These are phyloP conservation scores for Hylia prasina DNA, from an alignment of 2,113 vertebrate genomes.

Conservation along the genomic window DNA sequence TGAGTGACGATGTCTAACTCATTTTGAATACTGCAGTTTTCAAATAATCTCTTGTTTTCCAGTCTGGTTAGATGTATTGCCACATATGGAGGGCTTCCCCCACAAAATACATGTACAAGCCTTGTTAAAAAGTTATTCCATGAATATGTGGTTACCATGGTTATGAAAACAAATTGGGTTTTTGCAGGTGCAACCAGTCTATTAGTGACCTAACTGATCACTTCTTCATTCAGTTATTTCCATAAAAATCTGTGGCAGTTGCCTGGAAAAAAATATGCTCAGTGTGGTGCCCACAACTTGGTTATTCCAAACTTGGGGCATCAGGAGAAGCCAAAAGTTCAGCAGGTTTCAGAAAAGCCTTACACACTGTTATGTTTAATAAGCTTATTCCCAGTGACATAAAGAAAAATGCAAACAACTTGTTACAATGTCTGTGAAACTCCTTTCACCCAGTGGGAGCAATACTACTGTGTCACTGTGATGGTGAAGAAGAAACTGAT, in stretches of 20 bases:
- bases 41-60: background rate
- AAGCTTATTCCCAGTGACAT: background rate
- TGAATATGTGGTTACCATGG: slow-evolving; percentile 11
- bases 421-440: background rate
- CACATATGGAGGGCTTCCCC: background rate
- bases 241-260: background rate
- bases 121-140: background rate
- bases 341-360: background rate
- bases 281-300: background rate
- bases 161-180: slow-evolving; percentile 31
- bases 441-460: background rate
- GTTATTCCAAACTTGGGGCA: background rate
- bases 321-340: background rate
- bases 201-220: background rate
- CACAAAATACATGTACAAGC: background rate
- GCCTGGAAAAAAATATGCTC: background rate
- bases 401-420: background rate
- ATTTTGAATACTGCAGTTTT: background rate
- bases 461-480: background rate
- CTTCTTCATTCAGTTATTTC: slow-evolving; percentile 16
- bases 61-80: background rate
- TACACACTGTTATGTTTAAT: background rate
- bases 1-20: background rate
- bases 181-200: slow-evolving; percentile 34
- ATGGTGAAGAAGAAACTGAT: background rate